Conservation (phyloP, 1,140 invertebrate genomes). For the Papilio xuthus region DNA sequence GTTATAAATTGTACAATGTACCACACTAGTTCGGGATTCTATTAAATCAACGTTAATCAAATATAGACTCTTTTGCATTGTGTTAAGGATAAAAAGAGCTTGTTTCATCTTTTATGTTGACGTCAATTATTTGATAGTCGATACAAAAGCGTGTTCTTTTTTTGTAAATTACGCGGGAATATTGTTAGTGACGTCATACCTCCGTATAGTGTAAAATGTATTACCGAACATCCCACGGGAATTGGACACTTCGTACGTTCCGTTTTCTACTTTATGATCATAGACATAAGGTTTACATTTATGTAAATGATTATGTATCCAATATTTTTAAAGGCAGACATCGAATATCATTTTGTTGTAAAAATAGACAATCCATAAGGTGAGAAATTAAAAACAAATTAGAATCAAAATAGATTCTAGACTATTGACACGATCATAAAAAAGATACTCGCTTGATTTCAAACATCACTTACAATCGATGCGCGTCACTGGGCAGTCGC, state of each 20-base stretch:
- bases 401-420: no score
- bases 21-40: background rate
- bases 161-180: conserved; percentile 19
- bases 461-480: conserved; percentile 90
- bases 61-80: background rate
- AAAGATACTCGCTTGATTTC: background rate
- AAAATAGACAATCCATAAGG: no score
- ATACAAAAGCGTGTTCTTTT: conserved; percentile 19
- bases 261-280: background rate
- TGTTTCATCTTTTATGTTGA: background rate
- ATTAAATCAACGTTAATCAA: background rate
- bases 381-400: no score
- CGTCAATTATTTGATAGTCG: background rate
- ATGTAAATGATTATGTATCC: background rate
- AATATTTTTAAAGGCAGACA: background rate
- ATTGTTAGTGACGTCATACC: conserved; percentile 19
- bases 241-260: conserved; percentile 4
- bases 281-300: conserved; percentile 24
- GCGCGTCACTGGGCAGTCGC: conserved; percentile 87
- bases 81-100: background rate
- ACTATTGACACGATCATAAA: background rate
- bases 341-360: no score
- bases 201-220: conserved; percentile 3
- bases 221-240: conserved; percentile 1
- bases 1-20: background rate